Base-by-base conservation (phyloP, 2,113 vertebrate genomes). In the Gulo gulo region DNA sequence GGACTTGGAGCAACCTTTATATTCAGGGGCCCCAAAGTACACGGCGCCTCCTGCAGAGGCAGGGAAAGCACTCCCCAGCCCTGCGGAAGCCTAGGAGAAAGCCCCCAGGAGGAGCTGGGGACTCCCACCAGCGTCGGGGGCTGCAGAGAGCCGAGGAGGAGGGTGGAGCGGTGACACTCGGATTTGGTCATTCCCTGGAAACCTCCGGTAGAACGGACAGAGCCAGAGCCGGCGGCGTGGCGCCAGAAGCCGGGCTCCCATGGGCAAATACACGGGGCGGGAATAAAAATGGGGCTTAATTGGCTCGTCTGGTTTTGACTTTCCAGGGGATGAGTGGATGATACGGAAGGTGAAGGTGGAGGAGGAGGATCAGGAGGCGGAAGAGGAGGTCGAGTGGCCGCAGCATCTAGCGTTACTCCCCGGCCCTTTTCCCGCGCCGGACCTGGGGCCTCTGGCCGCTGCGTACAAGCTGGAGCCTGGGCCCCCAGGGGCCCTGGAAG, bases 331-430 rank as follows among this genome's bases (percentile, higher is more conserved):
- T 0, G 98, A 97, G 39, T 99, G 98, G 98, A 98, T 98, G 97
- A 98, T 99, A 94, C 98, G 98, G 42, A 98, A 98, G 73, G 99
- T 99, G 97, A 99, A 99, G 89, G 98, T 98, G 88, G 98, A 99
- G 71, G 98, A 97, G 2, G 98, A 98, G 31, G 98, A 98, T 3
- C 97, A 95, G 1, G 97, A 98, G 11, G 98, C 97, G 0, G 94
- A 93, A 29, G 96, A 89, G 69, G 96, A 86, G 23, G 76, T 80
- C 29, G 88, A 90, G 29, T 98, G 97, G 97, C 95, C 97, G 31
- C 94, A 82, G 65, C 97, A 97, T n/a, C 97, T 97, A 4, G 11
- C 97, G 0, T 84, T 98, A 50, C 92, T 97, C 26, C 95, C 97
- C 0, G 85, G 91, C 0, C 8, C 93, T 9, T 34, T 97, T 11